phyloP scores from a whole-genome alignment of 2,797 vertebrate genomes.

The Otus scops region DNA sequence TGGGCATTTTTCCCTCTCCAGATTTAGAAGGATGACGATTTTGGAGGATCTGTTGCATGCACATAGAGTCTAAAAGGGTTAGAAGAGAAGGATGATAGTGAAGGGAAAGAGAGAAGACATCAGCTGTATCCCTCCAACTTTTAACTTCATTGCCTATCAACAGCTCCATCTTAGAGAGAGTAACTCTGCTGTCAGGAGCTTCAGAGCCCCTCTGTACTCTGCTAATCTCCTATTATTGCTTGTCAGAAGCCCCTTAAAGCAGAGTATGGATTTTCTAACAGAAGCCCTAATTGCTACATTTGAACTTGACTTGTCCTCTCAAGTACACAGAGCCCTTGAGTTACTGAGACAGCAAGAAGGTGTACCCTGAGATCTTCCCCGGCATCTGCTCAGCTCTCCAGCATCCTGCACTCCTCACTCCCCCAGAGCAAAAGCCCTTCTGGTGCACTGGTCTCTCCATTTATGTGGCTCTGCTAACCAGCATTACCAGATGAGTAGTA shows the following conservation, averaged over 20 bases:
- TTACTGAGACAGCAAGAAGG: not conserved
- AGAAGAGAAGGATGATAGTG: not conserved
- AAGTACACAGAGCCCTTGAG: not conserved
- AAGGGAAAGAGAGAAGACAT: not conserved
- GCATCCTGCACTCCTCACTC: not conserved
- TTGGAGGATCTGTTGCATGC: not conserved
- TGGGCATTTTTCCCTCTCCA: not conserved
- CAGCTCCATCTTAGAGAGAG: not conserved
- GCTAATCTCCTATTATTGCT: not conserved
- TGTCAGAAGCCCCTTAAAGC: not conserved
- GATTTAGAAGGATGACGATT: not conserved
- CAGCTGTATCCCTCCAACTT: not conserved
- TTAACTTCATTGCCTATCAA: not conserved
- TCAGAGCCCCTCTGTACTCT: not conserved
- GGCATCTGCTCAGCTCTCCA: not conserved
- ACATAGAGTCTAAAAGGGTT: not conserved
- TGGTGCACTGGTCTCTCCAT: fast-evolving
- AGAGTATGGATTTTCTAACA: not conserved
- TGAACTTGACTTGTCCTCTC: not conserved
- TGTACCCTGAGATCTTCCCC: not conserved
- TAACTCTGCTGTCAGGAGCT: not conserved
- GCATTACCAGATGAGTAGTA: not conserved
- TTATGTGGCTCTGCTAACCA: not conserved
- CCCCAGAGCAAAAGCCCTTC: not conserved
- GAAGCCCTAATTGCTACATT: not conserved